Percentiles rank a stretch among this genome's conserved stretches.
Conservation (phyloP, 1,140 invertebrate genomes). For the Myzus persicae region DNA sequence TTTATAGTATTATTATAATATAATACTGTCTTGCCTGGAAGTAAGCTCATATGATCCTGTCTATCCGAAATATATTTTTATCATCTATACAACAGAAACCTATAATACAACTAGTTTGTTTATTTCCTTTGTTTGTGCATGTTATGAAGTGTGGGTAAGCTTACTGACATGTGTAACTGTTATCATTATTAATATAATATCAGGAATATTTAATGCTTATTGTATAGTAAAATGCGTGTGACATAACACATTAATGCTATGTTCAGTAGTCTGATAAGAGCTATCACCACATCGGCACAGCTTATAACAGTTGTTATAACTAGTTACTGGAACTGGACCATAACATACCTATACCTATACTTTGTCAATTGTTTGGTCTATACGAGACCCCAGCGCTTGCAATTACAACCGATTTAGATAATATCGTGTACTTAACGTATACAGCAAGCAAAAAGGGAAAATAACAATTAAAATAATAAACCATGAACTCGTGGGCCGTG, state of each 20-base stretch:
- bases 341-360: background rate
- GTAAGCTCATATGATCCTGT: background rate
- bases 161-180: background rate
- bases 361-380: background rate
- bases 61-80: background rate
- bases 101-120: background rate
- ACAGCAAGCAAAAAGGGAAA: background rate
- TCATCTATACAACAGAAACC: background rate
- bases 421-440: background rate
- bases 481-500: background rate
- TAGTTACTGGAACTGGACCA: background rate
- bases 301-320: background rate
- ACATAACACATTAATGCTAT: background rate
- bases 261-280: background rate
- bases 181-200: background rate
- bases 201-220: background rate
- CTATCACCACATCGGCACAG: background rate
- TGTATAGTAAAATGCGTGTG: background rate
- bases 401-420: background rate
- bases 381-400: background rate
- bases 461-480: background rate
- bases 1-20: background rate
- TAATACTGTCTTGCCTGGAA: background rate
- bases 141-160: background rate
- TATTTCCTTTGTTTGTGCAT: background rate